Conservation (phyloP, 2,888 invertebrate species). For the Xestia c-nigrum region DNA sequence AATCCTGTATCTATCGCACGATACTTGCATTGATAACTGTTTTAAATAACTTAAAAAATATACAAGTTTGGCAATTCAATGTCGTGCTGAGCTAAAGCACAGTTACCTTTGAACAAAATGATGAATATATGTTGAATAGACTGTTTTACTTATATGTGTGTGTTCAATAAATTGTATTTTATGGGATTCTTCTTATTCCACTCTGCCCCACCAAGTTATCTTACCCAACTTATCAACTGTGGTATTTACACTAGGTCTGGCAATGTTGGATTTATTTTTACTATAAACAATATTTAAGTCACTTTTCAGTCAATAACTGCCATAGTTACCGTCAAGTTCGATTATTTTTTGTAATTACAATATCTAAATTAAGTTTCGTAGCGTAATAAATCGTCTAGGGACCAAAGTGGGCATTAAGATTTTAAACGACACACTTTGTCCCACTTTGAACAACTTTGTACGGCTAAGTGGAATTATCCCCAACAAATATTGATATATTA, state of each 20-base stretch:
- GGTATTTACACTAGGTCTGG: background rate
- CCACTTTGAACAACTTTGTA: background rate
- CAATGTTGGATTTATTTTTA: background rate
- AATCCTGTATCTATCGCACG: background rate
- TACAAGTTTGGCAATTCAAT: conserved; percentile 17
- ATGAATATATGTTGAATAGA: background rate
- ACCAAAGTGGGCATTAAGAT: background rate
- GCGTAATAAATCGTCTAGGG: background rate
- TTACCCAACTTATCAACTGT: background rate
- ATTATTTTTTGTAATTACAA: background rate
- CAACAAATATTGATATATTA: background rate
- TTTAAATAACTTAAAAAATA: conserved; percentile 11
- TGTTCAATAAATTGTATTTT: background rate
- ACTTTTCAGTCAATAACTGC: background rate
- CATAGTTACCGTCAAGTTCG: background rate
- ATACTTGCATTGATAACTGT: background rate
- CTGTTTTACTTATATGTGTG: background rate
- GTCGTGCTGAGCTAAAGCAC: conserved; percentile 26
- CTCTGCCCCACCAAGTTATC: background rate
- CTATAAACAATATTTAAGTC: background rate
- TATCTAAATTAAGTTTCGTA: background rate
- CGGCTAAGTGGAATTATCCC: background rate
- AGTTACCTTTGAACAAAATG: conserved; percentile 8
- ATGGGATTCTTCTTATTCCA: background rate
- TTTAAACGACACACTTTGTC: background rate